Evolutionary conservation across 2,113 vertebrate genomes (phyloP), one percentile per base, ranked within the genome.

Genomic region (Balaeniceps rex): DNA sequence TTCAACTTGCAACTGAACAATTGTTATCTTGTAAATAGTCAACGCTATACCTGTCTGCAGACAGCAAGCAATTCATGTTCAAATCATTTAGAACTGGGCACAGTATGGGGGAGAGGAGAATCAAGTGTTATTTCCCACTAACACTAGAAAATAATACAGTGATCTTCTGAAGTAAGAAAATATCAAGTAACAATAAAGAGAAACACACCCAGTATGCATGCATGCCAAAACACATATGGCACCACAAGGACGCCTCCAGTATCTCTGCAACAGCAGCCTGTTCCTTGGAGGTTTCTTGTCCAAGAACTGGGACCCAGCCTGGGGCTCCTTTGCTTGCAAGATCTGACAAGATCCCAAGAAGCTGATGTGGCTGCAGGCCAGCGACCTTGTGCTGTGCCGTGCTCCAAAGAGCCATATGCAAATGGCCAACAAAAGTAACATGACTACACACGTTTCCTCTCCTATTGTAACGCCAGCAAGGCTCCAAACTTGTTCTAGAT

Each of bases 21-120:
- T 38, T 4, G 4, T 64, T 51, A 64, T 18, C 57, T 80, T 3
- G 4, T 64, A 61, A 68, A 46, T 23, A 68, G 86, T 12, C 49
- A 77, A 19, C 0, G 1, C 14, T 60, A 46, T 31, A 86, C 5
- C 24, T n/a, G 16, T 52, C 44, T 52, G 14, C 24, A 74, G 26
- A 83, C 19, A 42, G 61, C 60, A 80, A 64, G 71, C 19, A 57
- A 66, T 5, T 83, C 0, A 58, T 46, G 69, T 93, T 81, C 28
- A 87, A 54, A 87, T 38, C 28, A 66, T 75, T 81, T 38, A 87
- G 55, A 89, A 54, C 11, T 1, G 4, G 13, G 46, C 36, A 60
- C 0, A 1, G n/a, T 4, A 63, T 3, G 4, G 15, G 19, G 34
- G 12, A 78, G 17, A 84, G 7, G 2, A 78, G 11, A 87, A 77